A percentile compares a stretch with the other conserved stretches of the same genome.
These are phyloP conservation scores for Oxygymnocypris stewartii DNA, from an alignment of 2,113 vertebrate genomes.

Conservation along the genomic window DNA sequence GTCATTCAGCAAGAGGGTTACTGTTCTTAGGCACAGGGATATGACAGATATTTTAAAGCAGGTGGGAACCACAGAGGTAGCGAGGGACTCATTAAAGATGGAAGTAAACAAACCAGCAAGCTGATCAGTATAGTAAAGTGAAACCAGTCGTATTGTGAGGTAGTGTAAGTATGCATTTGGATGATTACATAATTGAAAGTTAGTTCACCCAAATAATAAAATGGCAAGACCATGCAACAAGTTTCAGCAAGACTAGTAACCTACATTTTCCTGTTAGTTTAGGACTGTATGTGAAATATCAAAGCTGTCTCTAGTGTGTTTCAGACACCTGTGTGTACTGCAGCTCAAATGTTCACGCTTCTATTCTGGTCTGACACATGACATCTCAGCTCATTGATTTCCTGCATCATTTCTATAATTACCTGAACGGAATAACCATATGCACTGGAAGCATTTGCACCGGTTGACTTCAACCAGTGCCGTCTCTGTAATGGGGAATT, in stretches of 20 bases:
- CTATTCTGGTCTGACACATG: constrained; percentile 9
- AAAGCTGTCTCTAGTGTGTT: not conserved
- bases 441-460: not conserved
- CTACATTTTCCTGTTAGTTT: not conserved
- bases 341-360: constrained; percentile 16
- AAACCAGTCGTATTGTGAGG: not conserved
- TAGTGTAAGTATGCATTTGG: not conserved
- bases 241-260: not conserved
- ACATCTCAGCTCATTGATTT: constrained; percentile 13
- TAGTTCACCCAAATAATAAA: not conserved
- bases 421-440: not conserved
- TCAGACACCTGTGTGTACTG: not conserved
- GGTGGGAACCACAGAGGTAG: too few species aligned
- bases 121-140: not conserved
- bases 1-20: too few species aligned
- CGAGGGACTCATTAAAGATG: too few species aligned
- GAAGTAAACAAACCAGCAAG: too few species aligned
- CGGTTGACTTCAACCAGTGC: not conserved
- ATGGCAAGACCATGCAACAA: not conserved
- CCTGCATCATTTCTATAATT: constrained; percentile 16
- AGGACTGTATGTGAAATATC: not conserved
- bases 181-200: not conserved
- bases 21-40: too few species aligned
- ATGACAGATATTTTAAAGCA: too few species aligned
- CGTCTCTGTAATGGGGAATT: not conserved